Evolutionary conservation across 2,797 vertebrate genomes (phyloP).

Genomic region (Semaprochilodus insignis): DNA sequence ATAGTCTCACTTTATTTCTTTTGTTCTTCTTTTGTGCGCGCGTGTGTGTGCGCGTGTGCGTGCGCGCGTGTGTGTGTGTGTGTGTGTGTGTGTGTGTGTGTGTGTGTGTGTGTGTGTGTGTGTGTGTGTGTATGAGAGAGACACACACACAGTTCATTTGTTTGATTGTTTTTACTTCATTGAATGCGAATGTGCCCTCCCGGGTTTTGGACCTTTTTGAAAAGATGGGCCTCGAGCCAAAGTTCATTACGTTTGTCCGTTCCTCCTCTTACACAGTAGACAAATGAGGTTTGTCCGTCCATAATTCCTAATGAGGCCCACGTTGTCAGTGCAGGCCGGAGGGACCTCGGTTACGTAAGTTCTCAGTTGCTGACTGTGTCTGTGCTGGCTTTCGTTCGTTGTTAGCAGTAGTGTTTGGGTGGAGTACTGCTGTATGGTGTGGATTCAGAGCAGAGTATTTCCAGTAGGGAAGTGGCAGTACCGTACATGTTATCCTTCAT

Average conservation of each 20-base stretch:
- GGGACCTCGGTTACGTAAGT: neutral
- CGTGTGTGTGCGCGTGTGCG: neutral
- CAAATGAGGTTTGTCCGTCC: neutral
- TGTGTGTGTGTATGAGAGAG: neutral
- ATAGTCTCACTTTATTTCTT: neutral
- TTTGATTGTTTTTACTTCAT: slow-evolving; percentile 10
- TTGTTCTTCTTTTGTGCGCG: neutral
- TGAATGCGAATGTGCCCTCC: neutral
- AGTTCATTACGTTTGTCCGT: neutral
- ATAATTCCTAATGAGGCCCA: neutral
- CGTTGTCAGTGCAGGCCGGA: neutral
- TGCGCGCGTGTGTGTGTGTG: too few species aligned
- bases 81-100: neutral
- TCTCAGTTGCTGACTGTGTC: neutral
- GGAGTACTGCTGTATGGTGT: neutral
- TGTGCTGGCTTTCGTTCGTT: neutral
- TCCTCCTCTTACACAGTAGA: neutral
- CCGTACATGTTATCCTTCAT: neutral
- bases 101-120: too few species aligned
- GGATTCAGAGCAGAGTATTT: too few species aligned
- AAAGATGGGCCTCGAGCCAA: neutral
- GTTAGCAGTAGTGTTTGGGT: neutral
- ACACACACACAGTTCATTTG: neutral
- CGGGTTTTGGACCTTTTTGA: too few species aligned
- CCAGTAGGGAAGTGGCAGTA: neutral